A percentile compares a stretch with the other conserved stretches of the same genome.
phyloP scores from a whole-genome alignment of 2,113 vertebrate species.

The Hepsetus odoe region DNA sequence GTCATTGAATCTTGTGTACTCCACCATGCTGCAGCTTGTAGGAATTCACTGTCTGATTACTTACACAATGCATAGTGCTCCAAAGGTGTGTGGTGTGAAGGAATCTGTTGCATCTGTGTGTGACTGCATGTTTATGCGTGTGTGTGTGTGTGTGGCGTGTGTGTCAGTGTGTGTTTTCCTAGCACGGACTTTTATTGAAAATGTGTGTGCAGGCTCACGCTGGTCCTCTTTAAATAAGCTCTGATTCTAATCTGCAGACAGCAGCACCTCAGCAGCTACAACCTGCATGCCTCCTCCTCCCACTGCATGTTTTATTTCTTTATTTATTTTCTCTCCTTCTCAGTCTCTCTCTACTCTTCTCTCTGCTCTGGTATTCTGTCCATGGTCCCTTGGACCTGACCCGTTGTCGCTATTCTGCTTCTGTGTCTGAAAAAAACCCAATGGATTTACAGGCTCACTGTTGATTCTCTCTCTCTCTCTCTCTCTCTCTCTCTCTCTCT shows the following conservation, averaged over 20 bases:
- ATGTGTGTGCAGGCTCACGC: constrained; percentile 35
- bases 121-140: no score
- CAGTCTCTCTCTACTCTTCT: constrained; percentile 33
- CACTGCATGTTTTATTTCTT: constrained; percentile 73
- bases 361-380: constrained; percentile 73
- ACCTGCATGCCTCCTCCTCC: constrained; percentile 72
- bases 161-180: constrained; percentile 20
- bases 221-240: constrained; percentile 74
- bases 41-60: background rate
- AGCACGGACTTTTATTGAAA: background rate
- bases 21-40: background rate
- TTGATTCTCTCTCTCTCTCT: constrained; percentile 58
- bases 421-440: constrained; percentile 74
- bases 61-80: background rate
- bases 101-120: no score
- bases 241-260: constrained; percentile 78
- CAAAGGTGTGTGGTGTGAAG: background rate
- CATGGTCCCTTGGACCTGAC: constrained; percentile 73
- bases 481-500: constrained; percentile 54
- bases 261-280: constrained; percentile 76
- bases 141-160: background rate
- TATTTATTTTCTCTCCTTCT: constrained; percentile 54
- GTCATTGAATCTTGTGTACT: background rate
- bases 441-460: constrained; percentile 74
- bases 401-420: constrained; percentile 78